These are phyloP conservation scores for Hydrozoanthus gracilis DNA, from an alignment of 92 coral and sea anemone species.

Conservation along the genomic window DNA sequence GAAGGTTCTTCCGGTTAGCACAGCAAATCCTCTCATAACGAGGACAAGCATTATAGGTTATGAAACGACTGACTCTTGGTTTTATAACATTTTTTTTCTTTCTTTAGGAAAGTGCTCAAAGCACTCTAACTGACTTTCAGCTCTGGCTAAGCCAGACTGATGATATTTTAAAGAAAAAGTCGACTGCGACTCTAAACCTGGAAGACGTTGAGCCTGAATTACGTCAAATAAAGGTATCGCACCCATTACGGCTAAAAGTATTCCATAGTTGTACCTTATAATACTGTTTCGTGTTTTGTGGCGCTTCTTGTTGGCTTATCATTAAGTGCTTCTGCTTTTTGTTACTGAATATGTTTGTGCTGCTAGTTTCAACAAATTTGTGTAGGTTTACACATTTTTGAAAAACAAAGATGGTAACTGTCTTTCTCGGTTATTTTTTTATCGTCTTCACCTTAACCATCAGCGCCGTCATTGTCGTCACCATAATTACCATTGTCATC, in stretches of 20 bases:
- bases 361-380: not conserved
- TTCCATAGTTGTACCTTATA: not conserved
- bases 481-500: too few relatives aligned
- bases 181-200: conserved; percentile 82
- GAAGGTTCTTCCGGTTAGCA: too few relatives aligned
- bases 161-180: conserved; percentile 70
- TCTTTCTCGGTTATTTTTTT: too few relatives aligned
- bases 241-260: not conserved
- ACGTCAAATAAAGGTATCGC: conserved; percentile 75
- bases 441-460: too few relatives aligned
- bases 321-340: not conserved
- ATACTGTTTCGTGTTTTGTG: not conserved
- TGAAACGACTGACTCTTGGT: too few relatives aligned
- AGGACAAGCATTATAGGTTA: too few relatives aligned
- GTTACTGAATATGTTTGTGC: not conserved
- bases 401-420: too few relatives aligned
- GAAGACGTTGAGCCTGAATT: conserved; percentile 71
- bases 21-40: too few relatives aligned
- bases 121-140: conserved; percentile 79
- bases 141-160: conserved; percentile 83
- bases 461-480: too few relatives aligned
- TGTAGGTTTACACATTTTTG: not conserved
- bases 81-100: not conserved
- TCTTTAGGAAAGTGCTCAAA: conserved; percentile 81
- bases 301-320: not conserved